These are phyloP conservation scores for Drosophila crucigera DNA, from an alignment of 2,888 invertebrate species.

Conservation along the genomic window DNA sequence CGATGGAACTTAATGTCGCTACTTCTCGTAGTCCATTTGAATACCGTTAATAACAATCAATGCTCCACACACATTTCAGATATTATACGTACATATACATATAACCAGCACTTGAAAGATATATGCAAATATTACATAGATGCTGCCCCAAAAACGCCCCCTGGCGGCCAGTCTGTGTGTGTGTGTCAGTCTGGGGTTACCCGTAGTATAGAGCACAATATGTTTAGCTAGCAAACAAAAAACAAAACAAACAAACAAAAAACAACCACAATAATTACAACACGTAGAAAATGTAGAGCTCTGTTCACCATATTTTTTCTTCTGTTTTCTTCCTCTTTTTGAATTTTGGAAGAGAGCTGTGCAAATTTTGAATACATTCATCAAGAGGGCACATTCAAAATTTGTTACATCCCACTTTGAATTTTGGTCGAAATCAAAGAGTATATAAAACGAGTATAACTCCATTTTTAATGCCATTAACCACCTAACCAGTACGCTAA, in stretches of 20 bases:
- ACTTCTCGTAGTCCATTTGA: conserved; percentile 41
- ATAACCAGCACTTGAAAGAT: conserved; percentile 57
- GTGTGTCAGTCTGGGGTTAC: conserved; percentile 42
- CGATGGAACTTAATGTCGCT: conserved; percentile 35
- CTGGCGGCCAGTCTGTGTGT: conserved; percentile 49
- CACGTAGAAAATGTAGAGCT: conserved; percentile 19
- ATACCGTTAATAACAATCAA: conserved; percentile 46
- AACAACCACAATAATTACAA: conserved; percentile 2
- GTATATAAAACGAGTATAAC: conserved; percentile 43
- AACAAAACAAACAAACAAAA: conserved; percentile 6
- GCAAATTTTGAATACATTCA: conserved; percentile 53
- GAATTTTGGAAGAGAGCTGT: conserved; percentile 54
- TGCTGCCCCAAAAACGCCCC: conserved; percentile 55
- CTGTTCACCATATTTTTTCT: conserved; percentile 21
- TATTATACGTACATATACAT: conserved; percentile 7
- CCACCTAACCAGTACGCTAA: conserved; percentile 23
- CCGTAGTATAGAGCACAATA: conserved; percentile 35
- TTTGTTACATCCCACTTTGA: conserved; percentile 42
- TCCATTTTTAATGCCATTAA: conserved; percentile 31
- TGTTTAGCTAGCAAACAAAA: conserved; percentile 13
- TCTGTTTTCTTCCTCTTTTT: conserved; percentile 28
- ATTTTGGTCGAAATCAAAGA: conserved; percentile 38
- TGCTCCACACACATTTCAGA: conserved; percentile 25
- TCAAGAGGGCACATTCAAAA: conserved; percentile 60
- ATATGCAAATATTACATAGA: conserved; percentile 65